phyloP scores from a whole-genome alignment of 2,888 invertebrate species.

The Pantelozetes paolii region DNA sequence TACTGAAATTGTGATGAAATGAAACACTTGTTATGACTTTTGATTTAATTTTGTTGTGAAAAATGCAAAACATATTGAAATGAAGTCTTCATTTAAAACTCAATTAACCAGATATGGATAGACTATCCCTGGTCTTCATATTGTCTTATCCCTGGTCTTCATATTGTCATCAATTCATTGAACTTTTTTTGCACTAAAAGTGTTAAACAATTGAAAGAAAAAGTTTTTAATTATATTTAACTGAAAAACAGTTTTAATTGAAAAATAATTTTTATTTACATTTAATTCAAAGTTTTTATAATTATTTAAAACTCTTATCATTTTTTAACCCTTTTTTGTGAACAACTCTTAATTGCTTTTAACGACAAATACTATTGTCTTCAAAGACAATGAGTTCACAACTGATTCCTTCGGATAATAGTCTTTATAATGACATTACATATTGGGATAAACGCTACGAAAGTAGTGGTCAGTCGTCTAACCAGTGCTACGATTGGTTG shows the following conservation, averaged over 20 bases:
- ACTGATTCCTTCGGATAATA: constrained; percentile 36
- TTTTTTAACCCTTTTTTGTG: background rate
- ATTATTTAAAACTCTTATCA: too few relatives aligned
- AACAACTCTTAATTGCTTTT: background rate
- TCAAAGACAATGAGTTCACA: constrained; percentile 20
- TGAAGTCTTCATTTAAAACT: too few relatives aligned
- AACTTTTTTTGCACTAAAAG: background rate
- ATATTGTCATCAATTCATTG: background rate
- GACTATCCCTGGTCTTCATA: too few relatives aligned
- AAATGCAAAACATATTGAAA: too few relatives aligned
- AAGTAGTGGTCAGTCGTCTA: background rate
- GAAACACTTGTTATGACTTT: too few relatives aligned
- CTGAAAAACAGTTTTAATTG: too few relatives aligned
- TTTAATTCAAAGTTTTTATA: too few relatives aligned
- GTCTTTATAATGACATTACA: constrained; percentile 29
- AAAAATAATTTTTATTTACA: too few relatives aligned
- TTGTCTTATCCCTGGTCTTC: too few relatives aligned
- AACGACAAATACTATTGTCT: constrained; percentile 18
- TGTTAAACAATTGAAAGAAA: background rate
- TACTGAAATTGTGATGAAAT: too few relatives aligned
- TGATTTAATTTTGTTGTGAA: too few relatives aligned
- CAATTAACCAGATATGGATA: too few relatives aligned
- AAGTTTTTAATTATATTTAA: background rate
- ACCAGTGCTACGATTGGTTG: constrained; percentile 44
- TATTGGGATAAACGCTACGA: constrained; percentile 39